A percentile compares a stretch with the other conserved stretches of the same genome.
phyloP scores from a whole-genome alignment of 2,888 invertebrate genomes.

The Rapana venosa region DNA sequence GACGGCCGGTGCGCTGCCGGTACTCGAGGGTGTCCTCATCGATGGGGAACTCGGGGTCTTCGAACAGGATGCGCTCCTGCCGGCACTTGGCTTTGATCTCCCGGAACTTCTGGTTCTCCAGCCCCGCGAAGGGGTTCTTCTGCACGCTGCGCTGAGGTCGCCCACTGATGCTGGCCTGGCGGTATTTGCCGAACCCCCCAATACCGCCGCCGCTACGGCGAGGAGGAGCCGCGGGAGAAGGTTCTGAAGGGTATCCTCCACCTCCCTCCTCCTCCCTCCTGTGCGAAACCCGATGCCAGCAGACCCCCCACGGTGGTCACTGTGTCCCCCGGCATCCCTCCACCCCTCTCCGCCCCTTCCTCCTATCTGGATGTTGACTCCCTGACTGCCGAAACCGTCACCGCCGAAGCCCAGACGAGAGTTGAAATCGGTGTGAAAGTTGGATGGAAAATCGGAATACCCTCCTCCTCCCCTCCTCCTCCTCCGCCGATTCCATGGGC shows the following conservation, averaged over 20 bases:
- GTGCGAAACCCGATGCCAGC: slow-evolving; percentile 26
- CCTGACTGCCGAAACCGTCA: not conserved
- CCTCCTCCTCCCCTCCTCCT: not conserved
- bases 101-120: slow-evolving; percentile 87
- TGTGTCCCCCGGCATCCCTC: not conserved
- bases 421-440: slow-evolving; percentile 12
- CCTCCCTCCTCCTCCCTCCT: slow-evolving; percentile 42
- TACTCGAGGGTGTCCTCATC: slow-evolving; percentile 89
- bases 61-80: slow-evolving; percentile 87
- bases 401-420: not conserved
- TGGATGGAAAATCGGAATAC: not conserved
- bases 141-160: slow-evolving; percentile 38
- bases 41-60: slow-evolving; percentile 94
- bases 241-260: no score
- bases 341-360: slow-evolving; percentile 47
- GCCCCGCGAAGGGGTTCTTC: slow-evolving; percentile 63
- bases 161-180: slow-evolving; percentile 42
- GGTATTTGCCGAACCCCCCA: slow-evolving; percentile 56
- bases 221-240: not conserved
- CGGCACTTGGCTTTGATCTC: slow-evolving; percentile 90
- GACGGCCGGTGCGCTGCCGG: slow-evolving; percentile 88
- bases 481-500: not conserved
- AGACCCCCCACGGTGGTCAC: not conserved
- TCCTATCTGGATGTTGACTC: not conserved
- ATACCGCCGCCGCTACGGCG: not conserved